Conservation (phyloP, 2,113 vertebrate species). For the Sebastes schlegelii region DNA sequence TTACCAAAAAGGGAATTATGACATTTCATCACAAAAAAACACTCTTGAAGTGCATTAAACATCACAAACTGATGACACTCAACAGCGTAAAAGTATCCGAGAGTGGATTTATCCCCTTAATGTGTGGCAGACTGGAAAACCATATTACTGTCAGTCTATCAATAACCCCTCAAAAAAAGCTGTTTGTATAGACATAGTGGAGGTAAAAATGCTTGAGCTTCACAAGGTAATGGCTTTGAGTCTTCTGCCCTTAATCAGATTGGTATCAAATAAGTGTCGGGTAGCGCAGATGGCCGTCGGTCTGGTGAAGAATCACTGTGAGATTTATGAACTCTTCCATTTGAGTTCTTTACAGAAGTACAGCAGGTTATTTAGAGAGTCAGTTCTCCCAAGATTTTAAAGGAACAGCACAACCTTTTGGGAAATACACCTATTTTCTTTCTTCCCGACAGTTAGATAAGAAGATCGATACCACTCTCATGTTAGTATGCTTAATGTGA, state of each 20-base stretch:
- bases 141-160: slow-evolving; percentile 14
- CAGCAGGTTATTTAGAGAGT: not conserved
- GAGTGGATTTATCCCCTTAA: slow-evolving; percentile 31
- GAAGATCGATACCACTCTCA: not conserved
- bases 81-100: slow-evolving; percentile 19
- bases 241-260: slow-evolving; percentile 33
- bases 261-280: slow-evolving; percentile 44
- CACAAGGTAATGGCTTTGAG: slow-evolving; percentile 37
- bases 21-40: slow-evolving; percentile 42
- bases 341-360: slow-evolving; percentile 25
- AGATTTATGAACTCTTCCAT: slow-evolving; percentile 26
- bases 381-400: not conserved
- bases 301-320: slow-evolving; percentile 5
- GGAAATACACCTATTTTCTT: not conserved
- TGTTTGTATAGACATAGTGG: slow-evolving; percentile 10
- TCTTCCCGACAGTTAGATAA: not conserved
- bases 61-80: slow-evolving; percentile 18
- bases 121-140: slow-evolving; percentile 32
- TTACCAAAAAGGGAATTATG: slow-evolving; percentile 42
- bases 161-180: slow-evolving; percentile 5
- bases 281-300: slow-evolving; percentile 15
- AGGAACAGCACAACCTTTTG: not conserved
- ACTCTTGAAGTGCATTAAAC: slow-evolving; percentile 35
- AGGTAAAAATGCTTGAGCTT: slow-evolving; percentile 37
- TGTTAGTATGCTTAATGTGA: not conserved